A percentile compares a stretch with the other conserved stretches of the same genome.
These are phyloP conservation scores for Phyllopteryx taeniolatus DNA, from an alignment of 2,113 vertebrate genomes.

Conservation along the genomic window DNA sequence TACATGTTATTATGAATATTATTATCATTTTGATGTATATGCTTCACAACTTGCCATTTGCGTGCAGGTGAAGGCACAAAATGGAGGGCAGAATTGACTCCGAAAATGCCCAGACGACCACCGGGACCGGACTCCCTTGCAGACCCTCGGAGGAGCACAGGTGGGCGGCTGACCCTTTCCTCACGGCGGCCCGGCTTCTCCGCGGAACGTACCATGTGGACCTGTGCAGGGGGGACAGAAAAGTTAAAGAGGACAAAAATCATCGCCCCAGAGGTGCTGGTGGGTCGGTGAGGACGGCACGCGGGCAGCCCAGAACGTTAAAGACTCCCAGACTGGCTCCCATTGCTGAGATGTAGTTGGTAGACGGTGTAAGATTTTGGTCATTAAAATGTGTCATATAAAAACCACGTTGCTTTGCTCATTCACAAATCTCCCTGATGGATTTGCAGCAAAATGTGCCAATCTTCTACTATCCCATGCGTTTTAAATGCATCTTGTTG, in stretches of 20 bases:
- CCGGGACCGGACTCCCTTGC: neutral
- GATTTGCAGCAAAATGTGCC: no score
- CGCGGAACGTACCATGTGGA: slow-evolving; percentile 15
- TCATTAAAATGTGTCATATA: neutral
- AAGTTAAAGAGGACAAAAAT: neutral
- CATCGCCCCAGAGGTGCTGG: neutral
- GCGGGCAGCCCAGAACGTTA: neutral
- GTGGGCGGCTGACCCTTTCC: slow-evolving; percentile 30
- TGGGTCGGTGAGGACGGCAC: neutral
- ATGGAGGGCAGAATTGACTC: neutral
- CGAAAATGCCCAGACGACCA: neutral
- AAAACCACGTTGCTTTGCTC: neutral
- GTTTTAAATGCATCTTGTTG: no score
- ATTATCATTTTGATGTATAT: neutral
- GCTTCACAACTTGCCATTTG: neutral
- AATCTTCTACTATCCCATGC: no score
- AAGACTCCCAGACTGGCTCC: neutral
- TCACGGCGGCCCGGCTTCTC: slow-evolving; percentile 42
- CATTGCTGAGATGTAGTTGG: slow-evolving; percentile 16
- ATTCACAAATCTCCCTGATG: neutral
- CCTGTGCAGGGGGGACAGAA: slow-evolving; percentile 18
- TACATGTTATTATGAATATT: neutral
- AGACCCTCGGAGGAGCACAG: neutral
- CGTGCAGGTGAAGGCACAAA: neutral
- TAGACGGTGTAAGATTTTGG: neutral